phyloP scores from a whole-genome alignment of 2,888 invertebrate genomes.

The Pegoplata infirma region DNA sequence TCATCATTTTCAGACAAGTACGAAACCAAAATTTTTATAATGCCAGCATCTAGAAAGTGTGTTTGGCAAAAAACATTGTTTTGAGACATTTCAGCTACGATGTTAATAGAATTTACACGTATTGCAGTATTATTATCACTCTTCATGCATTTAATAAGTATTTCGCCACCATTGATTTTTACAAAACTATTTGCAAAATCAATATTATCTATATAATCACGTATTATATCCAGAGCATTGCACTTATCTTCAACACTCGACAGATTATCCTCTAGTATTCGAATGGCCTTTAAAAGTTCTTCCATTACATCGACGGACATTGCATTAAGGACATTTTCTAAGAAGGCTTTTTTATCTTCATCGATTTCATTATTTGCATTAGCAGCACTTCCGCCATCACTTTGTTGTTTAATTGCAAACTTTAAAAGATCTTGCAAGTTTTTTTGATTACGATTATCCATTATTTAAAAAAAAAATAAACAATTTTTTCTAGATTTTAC shows the following conservation, averaged over 20 bases:
- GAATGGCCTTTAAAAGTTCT: conserved; percentile 82
- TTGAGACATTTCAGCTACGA: conserved; percentile 89
- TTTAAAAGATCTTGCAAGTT: conserved; percentile 42
- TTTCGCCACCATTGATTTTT: conserved; percentile 88
- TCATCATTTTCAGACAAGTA: conserved; percentile 78
- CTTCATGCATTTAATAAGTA: conserved; percentile 84
- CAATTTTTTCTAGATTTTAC: too few species aligned
- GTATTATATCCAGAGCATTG: conserved; percentile 84
- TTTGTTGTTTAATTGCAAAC: conserved; percentile 37
- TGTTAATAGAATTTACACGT: conserved; percentile 82
- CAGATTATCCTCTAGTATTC: conserved; percentile 80
- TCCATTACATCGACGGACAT: conserved; percentile 85
- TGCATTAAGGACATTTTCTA: conserved; percentile 84
- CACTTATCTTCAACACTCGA: conserved; percentile 80
- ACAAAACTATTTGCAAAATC: conserved; percentile 91
- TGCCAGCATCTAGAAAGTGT: conserved; percentile 82
- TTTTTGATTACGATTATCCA: conserved; percentile 17
- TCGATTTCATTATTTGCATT: conserved; percentile 9
- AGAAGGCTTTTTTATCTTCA: conserved; percentile 77
- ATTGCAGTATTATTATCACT: conserved; percentile 82
- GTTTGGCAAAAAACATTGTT: conserved; percentile 91
- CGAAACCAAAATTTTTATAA: conserved; percentile 82
- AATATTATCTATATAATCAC: conserved; percentile 85
- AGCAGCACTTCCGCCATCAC: background rate
- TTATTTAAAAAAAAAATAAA: too few species aligned